These are phyloP conservation scores for Loris lydekkerianus DNA, from an alignment of 2,797 vertebrate genomes.

Conservation along the genomic window DNA sequence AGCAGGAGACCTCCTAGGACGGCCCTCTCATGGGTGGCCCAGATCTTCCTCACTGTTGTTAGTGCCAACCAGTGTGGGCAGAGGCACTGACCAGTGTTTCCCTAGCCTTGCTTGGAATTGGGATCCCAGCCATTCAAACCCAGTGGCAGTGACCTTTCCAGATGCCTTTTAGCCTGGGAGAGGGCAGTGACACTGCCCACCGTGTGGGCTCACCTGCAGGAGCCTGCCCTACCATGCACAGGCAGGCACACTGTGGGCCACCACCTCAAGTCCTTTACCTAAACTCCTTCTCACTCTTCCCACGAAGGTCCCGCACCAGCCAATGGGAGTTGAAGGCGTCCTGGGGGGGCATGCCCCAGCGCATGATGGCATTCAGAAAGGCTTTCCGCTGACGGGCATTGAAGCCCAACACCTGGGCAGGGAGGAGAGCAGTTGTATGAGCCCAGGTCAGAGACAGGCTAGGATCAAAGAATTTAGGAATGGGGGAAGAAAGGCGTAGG, in stretches of 20 bases:
- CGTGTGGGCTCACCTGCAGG: fast-evolving
- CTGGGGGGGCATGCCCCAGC: constrained; percentile 99
- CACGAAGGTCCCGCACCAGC: constrained; percentile 97
- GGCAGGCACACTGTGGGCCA: not conserved
- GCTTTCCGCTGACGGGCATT: constrained; percentile 98
- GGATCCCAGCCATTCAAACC: not conserved
- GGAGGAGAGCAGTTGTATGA: fast-evolving
- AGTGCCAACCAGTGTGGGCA: not conserved
- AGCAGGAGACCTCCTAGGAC: not conserved
- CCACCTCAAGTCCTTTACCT: constrained; percentile 88
- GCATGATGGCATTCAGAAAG: constrained; percentile 99
- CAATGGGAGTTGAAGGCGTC: constrained; percentile 99
- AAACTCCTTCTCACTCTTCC: constrained; percentile 99
- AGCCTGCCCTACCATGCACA: fast-evolving
- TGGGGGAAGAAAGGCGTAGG: not conserved
- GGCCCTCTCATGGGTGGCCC: not conserved
- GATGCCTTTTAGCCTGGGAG: fast-evolving
- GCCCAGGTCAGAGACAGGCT: fast-evolving
- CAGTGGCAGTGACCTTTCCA: fast-evolving
- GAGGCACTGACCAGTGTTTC: not conserved
- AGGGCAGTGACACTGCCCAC: not conserved
- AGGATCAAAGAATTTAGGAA: fast-evolving
- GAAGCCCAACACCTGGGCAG: constrained; percentile 96
- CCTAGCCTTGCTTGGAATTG: not conserved
- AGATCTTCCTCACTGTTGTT: fast-evolving